phyloP scores from a whole-genome alignment of 1,140 invertebrate genomes.

The Archivesica marissinica region DNA sequence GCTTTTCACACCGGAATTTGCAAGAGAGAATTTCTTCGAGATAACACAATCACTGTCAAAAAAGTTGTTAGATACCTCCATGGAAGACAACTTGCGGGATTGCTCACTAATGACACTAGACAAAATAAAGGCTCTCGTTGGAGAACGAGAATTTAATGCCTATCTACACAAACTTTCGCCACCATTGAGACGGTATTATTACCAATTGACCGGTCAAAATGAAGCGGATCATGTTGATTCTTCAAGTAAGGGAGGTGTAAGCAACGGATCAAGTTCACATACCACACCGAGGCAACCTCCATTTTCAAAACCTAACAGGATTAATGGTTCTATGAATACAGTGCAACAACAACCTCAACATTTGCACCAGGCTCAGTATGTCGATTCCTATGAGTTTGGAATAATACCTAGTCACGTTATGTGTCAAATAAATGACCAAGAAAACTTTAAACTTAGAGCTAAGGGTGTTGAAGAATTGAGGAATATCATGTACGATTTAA shows the following conservation, averaged over 20 bases:
- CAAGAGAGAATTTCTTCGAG: slow-evolving; percentile 78
- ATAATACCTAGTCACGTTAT: slow-evolving; percentile 83
- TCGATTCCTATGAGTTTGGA: slow-evolving; percentile 80
- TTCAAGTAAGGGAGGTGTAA: neutral
- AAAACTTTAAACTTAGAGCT: slow-evolving; percentile 80
- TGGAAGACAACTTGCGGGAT: slow-evolving; percentile 79
- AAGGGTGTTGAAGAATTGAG: slow-evolving; percentile 83
- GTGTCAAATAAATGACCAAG: slow-evolving; percentile 81
- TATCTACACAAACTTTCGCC: slow-evolving; percentile 79
- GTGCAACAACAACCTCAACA: slow-evolving; percentile 31
- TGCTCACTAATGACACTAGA: slow-evolving; percentile 79
- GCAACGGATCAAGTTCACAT: slow-evolving; percentile 3
- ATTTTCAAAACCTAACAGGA: slow-evolving; percentile 65
- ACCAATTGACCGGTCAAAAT: slow-evolving; percentile 72
- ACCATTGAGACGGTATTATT: slow-evolving; percentile 79
- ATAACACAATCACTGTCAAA: slow-evolving; percentile 81
- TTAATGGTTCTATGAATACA: slow-evolving; percentile 50
- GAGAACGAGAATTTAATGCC: slow-evolving; percentile 77
- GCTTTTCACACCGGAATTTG: slow-evolving; percentile 82
- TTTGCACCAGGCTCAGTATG: slow-evolving; percentile 67
- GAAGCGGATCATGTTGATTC: slow-evolving; percentile 30
- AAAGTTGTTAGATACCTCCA: slow-evolving; percentile 77
- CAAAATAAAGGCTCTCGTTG: slow-evolving; percentile 80
- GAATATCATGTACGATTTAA: slow-evolving; percentile 75
- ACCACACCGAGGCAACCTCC: slow-evolving; percentile 57